These are phyloP conservation scores for Montipora capricornis DNA, from an alignment of 64 coral and sea anemone species.

Conservation along the genomic window DNA sequence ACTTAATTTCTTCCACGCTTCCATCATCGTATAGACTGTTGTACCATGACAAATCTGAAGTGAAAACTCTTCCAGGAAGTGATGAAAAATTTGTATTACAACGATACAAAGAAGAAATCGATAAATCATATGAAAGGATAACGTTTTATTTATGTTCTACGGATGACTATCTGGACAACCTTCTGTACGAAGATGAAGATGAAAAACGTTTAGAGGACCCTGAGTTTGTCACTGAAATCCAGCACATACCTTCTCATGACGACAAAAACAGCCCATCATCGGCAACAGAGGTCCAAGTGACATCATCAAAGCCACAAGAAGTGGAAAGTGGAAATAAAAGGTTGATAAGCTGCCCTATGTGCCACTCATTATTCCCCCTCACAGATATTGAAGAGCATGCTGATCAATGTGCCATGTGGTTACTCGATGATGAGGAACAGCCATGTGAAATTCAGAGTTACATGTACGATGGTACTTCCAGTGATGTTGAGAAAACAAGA, in stretches of 20 bases:
- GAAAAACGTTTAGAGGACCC: neutral
- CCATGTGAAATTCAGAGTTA: constrained; percentile 52
- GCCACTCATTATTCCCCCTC: constrained; percentile 29
- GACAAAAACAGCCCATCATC: too few relatives aligned
- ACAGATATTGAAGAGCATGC: constrained; percentile 77
- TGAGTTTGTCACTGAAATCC: constrained; percentile 28
- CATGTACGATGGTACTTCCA: neutral
- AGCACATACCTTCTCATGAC: too few relatives aligned
- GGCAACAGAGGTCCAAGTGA: too few relatives aligned
- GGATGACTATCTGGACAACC: constrained; percentile 18
- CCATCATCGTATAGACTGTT: constrained; percentile 63
- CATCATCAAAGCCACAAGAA: too few relatives aligned
- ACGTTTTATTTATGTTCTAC: constrained; percentile 21
- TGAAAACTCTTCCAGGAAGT: constrained; percentile 47
- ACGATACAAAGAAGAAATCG: constrained; percentile 38
- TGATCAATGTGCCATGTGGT: constrained; percentile 69
- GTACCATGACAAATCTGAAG: constrained; percentile 37
- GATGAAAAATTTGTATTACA: constrained; percentile 33
- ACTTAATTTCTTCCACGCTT: constrained; percentile 30
- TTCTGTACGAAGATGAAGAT: constrained; percentile 32
- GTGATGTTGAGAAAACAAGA: constrained; percentile 7
- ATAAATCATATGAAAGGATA: constrained; percentile 40
- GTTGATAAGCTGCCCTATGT: constrained; percentile 60
- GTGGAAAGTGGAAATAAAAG: neutral
- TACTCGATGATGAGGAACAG: constrained; percentile 59